phyloP scores from a whole-genome alignment of 2,888 invertebrate genomes.

The Aleiodes leptofemur region DNA sequence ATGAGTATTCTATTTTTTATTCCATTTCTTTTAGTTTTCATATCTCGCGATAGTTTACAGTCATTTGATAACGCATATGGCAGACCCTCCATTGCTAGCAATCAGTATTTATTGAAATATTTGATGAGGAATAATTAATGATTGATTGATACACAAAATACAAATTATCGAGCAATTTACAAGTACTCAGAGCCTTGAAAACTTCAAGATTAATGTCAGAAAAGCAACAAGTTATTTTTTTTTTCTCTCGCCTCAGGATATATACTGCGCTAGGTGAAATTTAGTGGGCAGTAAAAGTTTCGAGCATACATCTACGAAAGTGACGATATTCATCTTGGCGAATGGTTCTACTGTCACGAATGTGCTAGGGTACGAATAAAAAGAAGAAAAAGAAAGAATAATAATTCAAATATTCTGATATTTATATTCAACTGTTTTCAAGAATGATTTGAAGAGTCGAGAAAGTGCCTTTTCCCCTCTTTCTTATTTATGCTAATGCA shows the following conservation, averaged over 20 bases:
- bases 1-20: not conserved
- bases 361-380: slow-evolving; percentile 41
- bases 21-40: not conserved
- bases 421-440: slow-evolving; percentile 63
- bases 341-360: slow-evolving; percentile 57
- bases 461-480: slow-evolving; percentile 1
- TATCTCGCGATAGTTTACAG: not conserved
- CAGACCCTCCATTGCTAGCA: not conserved
- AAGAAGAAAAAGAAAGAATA: slow-evolving; percentile 54
- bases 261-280: slow-evolving; percentile 66
- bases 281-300: slow-evolving; percentile 72
- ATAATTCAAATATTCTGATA: slow-evolving; percentile 69
- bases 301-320: slow-evolving; percentile 69
- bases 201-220: not conserved
- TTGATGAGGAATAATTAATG: not conserved
- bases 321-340: slow-evolving; percentile 70
- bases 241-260: slow-evolving; percentile 46
- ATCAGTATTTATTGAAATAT: too few relatives aligned
- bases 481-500: slow-evolving; percentile 33
- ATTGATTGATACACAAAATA: not conserved
- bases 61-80: not conserved
- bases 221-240: slow-evolving; percentile 66
- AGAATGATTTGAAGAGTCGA: slow-evolving; percentile 53
- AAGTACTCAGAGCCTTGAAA: not conserved
- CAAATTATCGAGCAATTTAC: not conserved